A percentile compares a stretch with the other conserved stretches of the same genome.
Conservation (phyloP, 2,888 invertebrate species). For the Embidobia sp. region DNA sequence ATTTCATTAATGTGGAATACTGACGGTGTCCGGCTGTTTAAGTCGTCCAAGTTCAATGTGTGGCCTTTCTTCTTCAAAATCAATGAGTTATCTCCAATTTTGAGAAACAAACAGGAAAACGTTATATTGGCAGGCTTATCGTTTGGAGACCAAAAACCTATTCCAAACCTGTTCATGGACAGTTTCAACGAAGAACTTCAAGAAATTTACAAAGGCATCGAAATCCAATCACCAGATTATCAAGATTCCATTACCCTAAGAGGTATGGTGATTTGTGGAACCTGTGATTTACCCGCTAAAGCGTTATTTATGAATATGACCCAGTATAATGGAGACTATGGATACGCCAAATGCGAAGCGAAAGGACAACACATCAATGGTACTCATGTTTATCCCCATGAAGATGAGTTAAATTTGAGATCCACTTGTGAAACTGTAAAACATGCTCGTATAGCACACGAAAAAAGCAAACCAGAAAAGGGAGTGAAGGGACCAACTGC, state of each 20-base stretch:
- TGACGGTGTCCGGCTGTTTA: conserved; percentile 5
- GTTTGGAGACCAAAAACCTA: background rate
- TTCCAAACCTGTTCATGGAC: conserved; percentile 25
- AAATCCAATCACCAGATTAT: background rate
- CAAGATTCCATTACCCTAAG: background rate
- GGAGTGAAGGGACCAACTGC: conserved; percentile 13
- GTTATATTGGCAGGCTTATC: conserved; percentile 5
- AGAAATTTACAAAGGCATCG: conserved; percentile 22
- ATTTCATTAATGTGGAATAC: conserved; percentile 19
- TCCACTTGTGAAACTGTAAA: conserved; percentile 14
- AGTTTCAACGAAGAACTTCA: conserved; percentile 9
- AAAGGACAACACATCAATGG: background rate
- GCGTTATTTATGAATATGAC: conserved; percentile 14
- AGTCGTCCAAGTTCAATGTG: conserved; percentile 10
- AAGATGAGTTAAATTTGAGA: conserved; percentile 13
- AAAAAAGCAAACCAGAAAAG: background rate
- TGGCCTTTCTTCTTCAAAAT: conserved; percentile 20
- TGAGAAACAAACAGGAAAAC: conserved; percentile 18
- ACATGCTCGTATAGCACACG: background rate
- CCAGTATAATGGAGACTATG: conserved; percentile 19
- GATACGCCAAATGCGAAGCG: conserved; percentile 29
- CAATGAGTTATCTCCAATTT: conserved; percentile 10
- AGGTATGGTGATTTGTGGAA: conserved; percentile 28
- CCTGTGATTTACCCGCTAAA: conserved; percentile 55
- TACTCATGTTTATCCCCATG: conserved; percentile 15